A percentile compares a stretch with the other conserved stretches of the same genome.
Conservation (phyloP, 2,888 invertebrate species). For the Philhelius pedissequus region DNA sequence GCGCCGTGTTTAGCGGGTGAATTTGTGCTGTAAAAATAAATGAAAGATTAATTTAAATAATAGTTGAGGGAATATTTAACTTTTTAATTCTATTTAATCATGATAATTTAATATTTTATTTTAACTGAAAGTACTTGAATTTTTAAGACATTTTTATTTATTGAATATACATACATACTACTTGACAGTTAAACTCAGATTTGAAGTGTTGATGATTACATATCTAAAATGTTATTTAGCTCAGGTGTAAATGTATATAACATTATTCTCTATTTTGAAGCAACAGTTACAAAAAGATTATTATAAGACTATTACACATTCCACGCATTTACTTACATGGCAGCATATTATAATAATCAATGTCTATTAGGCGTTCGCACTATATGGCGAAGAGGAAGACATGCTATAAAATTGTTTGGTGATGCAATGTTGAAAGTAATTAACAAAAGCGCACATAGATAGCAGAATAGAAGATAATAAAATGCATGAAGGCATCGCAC, state of each 20-base stretch:
- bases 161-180: no score
- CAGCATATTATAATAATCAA: conserved; percentile 12
- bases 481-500: no score
- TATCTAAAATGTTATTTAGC: background rate
- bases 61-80: background rate
- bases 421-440: conserved; percentile 2
- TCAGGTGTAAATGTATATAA: background rate
- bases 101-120: background rate
- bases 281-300: background rate
- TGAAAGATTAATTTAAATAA: background rate
- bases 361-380: conserved; percentile 20
- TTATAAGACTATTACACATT: background rate
- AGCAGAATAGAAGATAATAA: background rate
- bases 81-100: background rate
- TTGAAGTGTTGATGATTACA: background rate
- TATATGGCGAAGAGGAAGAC: background rate
- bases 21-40: conserved; percentile 69
- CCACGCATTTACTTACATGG: background rate
- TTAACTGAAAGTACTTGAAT: background rate
- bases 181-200: background rate
- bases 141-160: background rate
- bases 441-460: background rate
- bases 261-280: background rate
- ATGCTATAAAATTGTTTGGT: background rate
- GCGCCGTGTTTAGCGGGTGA: conserved; percentile 72